These are phyloP conservation scores for Aplodontia rufa DNA, from an alignment of 2,113 vertebrate genomes.

Conservation along the genomic window DNA sequence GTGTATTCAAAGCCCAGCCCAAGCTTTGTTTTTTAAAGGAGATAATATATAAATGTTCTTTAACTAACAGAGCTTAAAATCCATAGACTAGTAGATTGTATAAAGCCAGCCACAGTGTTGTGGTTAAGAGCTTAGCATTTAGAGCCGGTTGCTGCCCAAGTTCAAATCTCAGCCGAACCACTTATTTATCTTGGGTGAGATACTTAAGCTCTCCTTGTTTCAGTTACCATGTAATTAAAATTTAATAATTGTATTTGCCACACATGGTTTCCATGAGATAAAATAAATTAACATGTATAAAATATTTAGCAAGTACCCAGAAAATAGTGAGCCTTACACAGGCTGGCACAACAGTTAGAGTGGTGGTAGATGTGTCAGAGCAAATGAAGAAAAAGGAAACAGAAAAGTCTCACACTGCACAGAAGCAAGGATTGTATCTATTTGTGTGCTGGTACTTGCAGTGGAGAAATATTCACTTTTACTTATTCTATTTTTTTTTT, in stretches of 20 bases:
- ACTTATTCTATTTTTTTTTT: background rate
- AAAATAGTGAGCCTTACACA: background rate
- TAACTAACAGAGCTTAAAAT: background rate
- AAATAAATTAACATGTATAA: background rate
- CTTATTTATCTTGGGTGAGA: background rate
- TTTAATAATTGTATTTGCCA: background rate
- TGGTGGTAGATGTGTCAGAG: background rate
- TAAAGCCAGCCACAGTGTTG: background rate
- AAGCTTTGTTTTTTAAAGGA: background rate
- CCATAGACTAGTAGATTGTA: background rate
- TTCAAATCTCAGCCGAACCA: background rate
- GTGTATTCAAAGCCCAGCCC: background rate
- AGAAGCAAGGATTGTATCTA: background rate
- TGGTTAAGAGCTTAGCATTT: background rate
- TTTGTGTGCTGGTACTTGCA: background rate
- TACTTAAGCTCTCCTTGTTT: background rate
- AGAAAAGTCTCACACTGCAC: background rate
- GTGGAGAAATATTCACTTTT: background rate
- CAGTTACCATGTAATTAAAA: background rate
- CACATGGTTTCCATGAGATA: background rate
- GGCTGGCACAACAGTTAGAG: background rate
- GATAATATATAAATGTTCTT: background rate
- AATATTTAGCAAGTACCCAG: background rate
- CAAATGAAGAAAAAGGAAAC: background rate
- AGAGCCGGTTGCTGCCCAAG: background rate